A percentile compares a stretch with the other conserved stretches of the same genome.
Conservation (phyloP, 2,888 invertebrate species). For the Apomyelois bistriatella region DNA sequence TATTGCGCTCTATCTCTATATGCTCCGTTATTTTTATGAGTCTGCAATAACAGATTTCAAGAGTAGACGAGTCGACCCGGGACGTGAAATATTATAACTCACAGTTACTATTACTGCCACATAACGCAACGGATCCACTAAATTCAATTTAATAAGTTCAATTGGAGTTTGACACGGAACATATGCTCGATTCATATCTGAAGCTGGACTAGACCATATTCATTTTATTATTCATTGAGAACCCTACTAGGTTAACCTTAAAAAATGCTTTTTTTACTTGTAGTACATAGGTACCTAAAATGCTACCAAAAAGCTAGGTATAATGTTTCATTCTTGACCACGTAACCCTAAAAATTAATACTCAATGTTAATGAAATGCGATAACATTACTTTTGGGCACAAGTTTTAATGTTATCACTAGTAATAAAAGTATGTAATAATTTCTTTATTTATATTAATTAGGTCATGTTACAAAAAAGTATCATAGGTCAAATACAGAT, state of each 20-base stretch:
- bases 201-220: constrained; percentile 29
- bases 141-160: constrained; percentile 64
- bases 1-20: constrained; percentile 11
- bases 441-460: constrained; percentile 9
- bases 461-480: constrained; percentile 10
- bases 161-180: constrained; percentile 65
- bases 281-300: too few species aligned
- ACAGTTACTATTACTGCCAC: constrained; percentile 47
- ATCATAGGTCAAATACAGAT: constrained; percentile 15
- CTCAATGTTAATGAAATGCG: too few species aligned
- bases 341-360: too few species aligned
- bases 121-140: constrained; percentile 27
- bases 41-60: constrained; percentile 8
- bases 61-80: constrained; percentile 11
- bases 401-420: background rate
- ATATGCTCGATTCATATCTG: constrained; percentile 55
- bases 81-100: constrained; percentile 47
- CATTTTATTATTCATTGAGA: constrained; percentile 25
- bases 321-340: too few species aligned
- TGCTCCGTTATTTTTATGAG: constrained; percentile 27
- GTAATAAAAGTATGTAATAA: background rate
- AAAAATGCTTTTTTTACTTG: too few species aligned
- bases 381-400: too few species aligned
- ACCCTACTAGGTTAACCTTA: background rate
- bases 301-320: too few species aligned